phyloP scores from a whole-genome alignment of 2,888 invertebrate genomes.

The Diogma glabrata region DNA sequence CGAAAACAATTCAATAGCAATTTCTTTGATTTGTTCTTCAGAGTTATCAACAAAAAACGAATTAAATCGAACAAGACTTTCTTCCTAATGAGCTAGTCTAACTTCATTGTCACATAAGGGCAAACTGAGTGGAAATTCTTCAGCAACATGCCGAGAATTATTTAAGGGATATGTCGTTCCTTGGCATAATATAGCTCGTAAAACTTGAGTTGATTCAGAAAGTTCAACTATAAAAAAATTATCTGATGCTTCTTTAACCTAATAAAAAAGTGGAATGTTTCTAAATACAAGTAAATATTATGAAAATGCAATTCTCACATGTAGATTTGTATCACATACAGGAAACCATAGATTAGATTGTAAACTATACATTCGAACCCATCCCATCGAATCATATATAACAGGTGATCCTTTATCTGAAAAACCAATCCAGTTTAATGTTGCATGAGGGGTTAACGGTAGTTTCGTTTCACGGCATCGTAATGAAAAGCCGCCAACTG shows the following conservation, averaged over 20 bases:
- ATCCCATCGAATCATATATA: conserved; percentile 63
- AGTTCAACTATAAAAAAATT: conserved; percentile 67
- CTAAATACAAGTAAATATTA: too few species aligned
- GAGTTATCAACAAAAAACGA: conserved; percentile 49
- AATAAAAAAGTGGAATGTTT: too few species aligned
- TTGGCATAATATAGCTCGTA: conserved; percentile 76
- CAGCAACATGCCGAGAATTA: conserved; percentile 71
- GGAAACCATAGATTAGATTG: conserved; percentile 69
- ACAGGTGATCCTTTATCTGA: conserved; percentile 72
- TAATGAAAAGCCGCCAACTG: conserved; percentile 37
- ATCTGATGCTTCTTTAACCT: conserved; percentile 59
- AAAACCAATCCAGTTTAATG: conserved; percentile 66
- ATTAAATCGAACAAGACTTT: conserved; percentile 53
- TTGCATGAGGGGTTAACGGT: conserved; percentile 51
- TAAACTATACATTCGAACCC: conserved; percentile 57
- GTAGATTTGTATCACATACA: conserved; percentile 58
- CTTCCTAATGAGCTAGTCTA: conserved; percentile 75
- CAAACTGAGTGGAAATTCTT: conserved; percentile 61
- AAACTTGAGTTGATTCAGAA: conserved; percentile 62
- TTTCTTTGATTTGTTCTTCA: conserved; percentile 59
- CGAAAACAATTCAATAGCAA: conserved; percentile 81
- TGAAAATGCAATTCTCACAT: too few species aligned
- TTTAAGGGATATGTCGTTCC: conserved; percentile 81
- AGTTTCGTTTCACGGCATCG: conserved; percentile 43
- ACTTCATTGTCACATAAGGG: conserved; percentile 66